A percentile compares a stretch with the other conserved stretches of the same genome.
Evolutionary conservation across 1,140 invertebrate genomes (phyloP).

Genomic region (Metopolophium dirhodum): DNA sequence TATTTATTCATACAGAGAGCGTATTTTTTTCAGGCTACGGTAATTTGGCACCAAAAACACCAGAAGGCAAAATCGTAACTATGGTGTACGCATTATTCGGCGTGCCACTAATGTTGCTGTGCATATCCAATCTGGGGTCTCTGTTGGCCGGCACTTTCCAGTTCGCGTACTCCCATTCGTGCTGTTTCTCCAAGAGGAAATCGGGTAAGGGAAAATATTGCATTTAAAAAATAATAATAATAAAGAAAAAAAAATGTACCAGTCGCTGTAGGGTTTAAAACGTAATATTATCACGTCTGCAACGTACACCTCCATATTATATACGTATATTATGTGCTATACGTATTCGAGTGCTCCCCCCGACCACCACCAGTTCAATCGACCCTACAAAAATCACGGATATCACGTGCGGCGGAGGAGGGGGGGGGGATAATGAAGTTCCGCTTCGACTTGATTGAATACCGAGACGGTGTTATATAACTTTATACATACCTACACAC

Average conservation of each 20-base stretch:
- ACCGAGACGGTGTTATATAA: not conserved
- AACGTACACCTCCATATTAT: not conserved
- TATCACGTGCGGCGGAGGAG: not conserved
- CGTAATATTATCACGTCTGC: not conserved
- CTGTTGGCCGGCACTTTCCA: constrained; percentile 77
- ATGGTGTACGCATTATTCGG: constrained; percentile 86
- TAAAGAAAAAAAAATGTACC: not conserved
- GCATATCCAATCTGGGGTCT: constrained; percentile 84
- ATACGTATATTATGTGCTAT: not conserved
- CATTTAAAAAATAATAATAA: not conserved
- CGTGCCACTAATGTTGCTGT: constrained; percentile 85
- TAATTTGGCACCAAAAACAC: constrained; percentile 78
- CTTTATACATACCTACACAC: not conserved
- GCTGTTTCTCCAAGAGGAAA: constrained; percentile 64
- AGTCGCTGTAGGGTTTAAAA: not conserved
- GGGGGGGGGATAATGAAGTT: not conserved
- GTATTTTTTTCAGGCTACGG: constrained; percentile 73
- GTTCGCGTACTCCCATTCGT: constrained; percentile 73
- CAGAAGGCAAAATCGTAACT: constrained; percentile 79
- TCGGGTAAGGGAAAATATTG: constrained; percentile 59
- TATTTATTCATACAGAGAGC: not conserved
- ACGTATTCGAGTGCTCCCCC: not conserved
- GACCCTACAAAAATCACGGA: constrained; percentile 8
- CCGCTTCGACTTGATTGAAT: constrained; percentile 9
- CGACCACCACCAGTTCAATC: not conserved